Conservation (phyloP, 92 coral and sea anemone species). For the Muricea muricata region DNA sequence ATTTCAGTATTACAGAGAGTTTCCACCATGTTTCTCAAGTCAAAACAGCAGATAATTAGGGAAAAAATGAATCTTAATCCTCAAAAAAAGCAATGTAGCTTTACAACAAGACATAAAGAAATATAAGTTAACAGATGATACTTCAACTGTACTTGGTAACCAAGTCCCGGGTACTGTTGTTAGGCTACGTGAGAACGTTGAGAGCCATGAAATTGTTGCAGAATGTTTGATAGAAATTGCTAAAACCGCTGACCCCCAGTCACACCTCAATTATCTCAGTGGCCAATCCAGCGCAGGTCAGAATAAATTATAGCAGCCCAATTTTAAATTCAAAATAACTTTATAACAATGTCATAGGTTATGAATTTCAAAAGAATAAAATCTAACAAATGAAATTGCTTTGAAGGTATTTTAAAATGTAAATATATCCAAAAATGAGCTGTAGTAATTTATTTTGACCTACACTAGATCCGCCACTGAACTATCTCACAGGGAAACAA, state of each 20-base stretch:
- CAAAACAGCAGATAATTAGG: slow-evolving; percentile 59
- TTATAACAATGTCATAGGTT: too few species aligned
- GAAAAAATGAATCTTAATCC: slow-evolving; percentile 61
- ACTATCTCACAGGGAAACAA: slow-evolving; percentile 50
- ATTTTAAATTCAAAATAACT: too few species aligned
- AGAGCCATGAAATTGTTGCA: slow-evolving; percentile 43
- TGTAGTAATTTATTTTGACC: too few species aligned
- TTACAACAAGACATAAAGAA: slow-evolving; percentile 47
- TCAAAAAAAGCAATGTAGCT: slow-evolving; percentile 60
- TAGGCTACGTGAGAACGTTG: slow-evolving; percentile 41
- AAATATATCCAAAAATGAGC: too few species aligned
- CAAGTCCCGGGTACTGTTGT: neutral
- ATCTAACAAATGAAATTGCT: too few species aligned
- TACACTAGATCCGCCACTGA: too few species aligned
- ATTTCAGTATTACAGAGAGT: slow-evolving; percentile 49
- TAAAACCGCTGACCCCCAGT: slow-evolving; percentile 1
- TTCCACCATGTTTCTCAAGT: slow-evolving; percentile 62
- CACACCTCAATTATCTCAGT: slow-evolving; percentile 28
- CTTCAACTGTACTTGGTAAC: slow-evolving; percentile 16
- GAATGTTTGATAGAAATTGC: slow-evolving; percentile 37
- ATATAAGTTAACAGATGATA: slow-evolving; percentile 7
- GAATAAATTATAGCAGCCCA: too few species aligned
- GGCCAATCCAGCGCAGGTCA: too few species aligned
- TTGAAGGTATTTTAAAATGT: too few species aligned
- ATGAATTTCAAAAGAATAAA: too few species aligned